Conservation (phyloP, 92 coral and sea anemone species). For the Porites rus region DNA sequence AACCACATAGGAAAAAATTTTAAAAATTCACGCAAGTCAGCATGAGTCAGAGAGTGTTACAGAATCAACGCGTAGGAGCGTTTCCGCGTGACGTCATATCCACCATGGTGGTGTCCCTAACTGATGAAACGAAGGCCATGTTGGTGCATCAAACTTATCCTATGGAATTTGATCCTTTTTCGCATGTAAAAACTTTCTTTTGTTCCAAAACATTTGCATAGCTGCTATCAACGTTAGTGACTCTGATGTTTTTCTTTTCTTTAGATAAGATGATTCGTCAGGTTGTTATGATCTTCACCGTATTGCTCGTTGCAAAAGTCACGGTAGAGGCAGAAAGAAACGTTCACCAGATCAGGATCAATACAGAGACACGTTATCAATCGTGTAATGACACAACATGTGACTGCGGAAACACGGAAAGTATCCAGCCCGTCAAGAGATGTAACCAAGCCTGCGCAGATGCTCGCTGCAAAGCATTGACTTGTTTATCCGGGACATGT, state of each 20-base stretch:
- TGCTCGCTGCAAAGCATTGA: constrained; percentile 55
- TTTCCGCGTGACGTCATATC: no score
- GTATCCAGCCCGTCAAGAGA: constrained; percentile 32
- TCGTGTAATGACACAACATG: constrained; percentile 73
- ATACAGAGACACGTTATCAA: constrained; percentile 66
- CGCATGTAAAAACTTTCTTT: no score
- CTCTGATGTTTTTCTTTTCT: not conserved
- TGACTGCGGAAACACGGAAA: constrained; percentile 42
- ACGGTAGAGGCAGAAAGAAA: constrained; percentile 4
- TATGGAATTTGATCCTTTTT: no score
- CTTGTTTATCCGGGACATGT: constrained; percentile 75
- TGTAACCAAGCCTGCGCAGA: constrained; percentile 72
- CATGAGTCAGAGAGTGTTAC: no score
- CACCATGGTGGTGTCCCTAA: no score
- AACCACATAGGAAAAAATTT: no score
- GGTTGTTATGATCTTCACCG: constrained; percentile 7
- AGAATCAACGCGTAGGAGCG: no score
- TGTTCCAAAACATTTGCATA: not conserved
- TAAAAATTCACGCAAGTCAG: no score
- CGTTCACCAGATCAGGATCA: constrained; percentile 11
- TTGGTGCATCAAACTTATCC: no score
- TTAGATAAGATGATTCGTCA: constrained; percentile 21
- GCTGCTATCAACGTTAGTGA: not conserved
- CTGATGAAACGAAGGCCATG: not conserved
- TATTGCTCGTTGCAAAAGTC: constrained; percentile 3